A percentile compares a stretch with the other conserved stretches of the same genome.
Conservation (phyloP, 2,888 invertebrate species). For the Scotopteryx bipunctaria region DNA sequence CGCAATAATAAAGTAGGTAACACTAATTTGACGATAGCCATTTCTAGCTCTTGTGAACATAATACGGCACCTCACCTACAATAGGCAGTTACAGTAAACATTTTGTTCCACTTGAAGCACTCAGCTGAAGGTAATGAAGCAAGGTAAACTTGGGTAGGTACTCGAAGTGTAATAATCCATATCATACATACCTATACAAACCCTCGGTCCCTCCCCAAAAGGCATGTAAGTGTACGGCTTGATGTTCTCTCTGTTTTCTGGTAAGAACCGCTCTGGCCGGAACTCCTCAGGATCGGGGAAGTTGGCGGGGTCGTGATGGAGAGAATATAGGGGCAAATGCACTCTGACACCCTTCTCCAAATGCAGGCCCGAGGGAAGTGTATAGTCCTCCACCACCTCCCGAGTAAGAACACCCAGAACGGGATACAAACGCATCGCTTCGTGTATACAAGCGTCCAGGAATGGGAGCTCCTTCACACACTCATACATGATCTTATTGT, state of each 20-base stretch:
- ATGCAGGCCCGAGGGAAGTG: constrained; percentile 52
- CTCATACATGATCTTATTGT: constrained; percentile 49
- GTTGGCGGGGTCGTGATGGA: constrained; percentile 56
- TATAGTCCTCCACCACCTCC: constrained; percentile 60
- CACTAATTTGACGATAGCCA: too few relatives aligned
- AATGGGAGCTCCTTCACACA: constrained; percentile 51
- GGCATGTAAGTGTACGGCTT: constrained; percentile 62
- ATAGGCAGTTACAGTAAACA: too few relatives aligned
- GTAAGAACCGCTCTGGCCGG: constrained; percentile 60
- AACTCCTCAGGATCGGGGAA: constrained; percentile 62
- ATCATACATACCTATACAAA: constrained; percentile 60
- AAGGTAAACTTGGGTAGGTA: too few relatives aligned
- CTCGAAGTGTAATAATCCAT: too few relatives aligned
- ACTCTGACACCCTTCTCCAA: constrained; percentile 59
- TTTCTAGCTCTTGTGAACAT: too few relatives aligned
- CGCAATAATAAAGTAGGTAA: too few relatives aligned
- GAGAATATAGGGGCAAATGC: constrained; percentile 59
- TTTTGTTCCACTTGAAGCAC: too few relatives aligned
- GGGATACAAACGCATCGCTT: constrained; percentile 61
- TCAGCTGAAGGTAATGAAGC: too few relatives aligned
- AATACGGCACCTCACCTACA: too few relatives aligned
- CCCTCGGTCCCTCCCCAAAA: constrained; percentile 67
- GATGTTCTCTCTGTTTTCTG: constrained; percentile 49
- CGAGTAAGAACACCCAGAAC: constrained; percentile 55
- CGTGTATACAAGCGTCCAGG: constrained; percentile 55